Conservation (phyloP, 2,888 invertebrate species). For the Mythimna lalbum region DNA sequence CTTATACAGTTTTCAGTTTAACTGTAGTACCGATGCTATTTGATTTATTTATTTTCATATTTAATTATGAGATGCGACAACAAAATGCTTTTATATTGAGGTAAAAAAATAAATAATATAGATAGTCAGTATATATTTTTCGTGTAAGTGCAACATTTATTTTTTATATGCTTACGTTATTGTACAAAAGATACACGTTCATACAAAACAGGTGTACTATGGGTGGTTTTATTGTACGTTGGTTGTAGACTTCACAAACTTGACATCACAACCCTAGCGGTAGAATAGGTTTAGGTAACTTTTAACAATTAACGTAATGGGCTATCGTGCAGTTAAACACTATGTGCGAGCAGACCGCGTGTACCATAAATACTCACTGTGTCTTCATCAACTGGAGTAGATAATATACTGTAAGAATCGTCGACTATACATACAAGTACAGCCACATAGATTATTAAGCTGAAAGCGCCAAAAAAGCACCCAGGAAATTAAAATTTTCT, state of each 20-base stretch:
- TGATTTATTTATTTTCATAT: conserved; percentile 15
- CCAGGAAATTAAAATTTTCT: too few relatives aligned
- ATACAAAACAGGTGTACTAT: too few relatives aligned
- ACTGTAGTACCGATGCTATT: not conserved
- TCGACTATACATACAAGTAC: not conserved
- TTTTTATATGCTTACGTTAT: too few relatives aligned
- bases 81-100: not conserved
- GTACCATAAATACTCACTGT: not conserved
- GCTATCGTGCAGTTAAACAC: not conserved
- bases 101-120: not conserved
- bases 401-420: not conserved
- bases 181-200: too few relatives aligned
- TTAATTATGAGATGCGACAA: too few relatives aligned
- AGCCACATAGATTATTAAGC: too few relatives aligned
- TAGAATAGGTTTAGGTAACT: too few relatives aligned
- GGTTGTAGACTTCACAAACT: not conserved
- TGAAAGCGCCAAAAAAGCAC: too few relatives aligned
- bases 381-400: not conserved
- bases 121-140: too few relatives aligned
- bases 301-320: not conserved
- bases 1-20: conserved; percentile 2
- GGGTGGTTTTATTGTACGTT: not conserved
- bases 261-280: too few relatives aligned
- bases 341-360: not conserved
- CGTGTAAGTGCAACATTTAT: too few relatives aligned